Evolutionary conservation across 2,113 vertebrate species (phyloP), one percentile per base, ranked within the genome.

Genomic region (Gambusia holbrooki): DNA sequence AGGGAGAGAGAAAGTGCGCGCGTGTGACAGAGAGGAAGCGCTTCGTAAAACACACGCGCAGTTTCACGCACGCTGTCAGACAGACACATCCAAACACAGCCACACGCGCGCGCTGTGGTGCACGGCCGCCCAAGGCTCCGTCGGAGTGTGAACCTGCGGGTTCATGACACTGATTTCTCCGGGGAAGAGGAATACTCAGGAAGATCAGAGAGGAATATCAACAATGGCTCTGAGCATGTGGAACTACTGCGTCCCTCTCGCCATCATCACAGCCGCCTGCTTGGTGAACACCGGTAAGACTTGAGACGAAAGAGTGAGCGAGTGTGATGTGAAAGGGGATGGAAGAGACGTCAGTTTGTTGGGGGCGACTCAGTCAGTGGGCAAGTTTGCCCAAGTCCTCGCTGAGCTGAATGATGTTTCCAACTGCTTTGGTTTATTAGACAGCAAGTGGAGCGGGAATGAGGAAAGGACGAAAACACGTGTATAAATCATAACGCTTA

Each of bases 171-270:
- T 91, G 79, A 86, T 89, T 88, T 83, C 82, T 79, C 74, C 85
- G 48, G 81, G 86, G 87, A 92, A 90, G 89, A 90, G 92, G 94
- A 94, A 93, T 93, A 93, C 80, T 40, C 77, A 83, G 33, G 65
- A 80, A 83, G 66, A 84, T 66, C 62, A 45, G 67, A 66, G 75
- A 66, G 91, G 81, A 87, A 83, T 91, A 92, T 68, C 86, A 74
- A 69, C 87, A 48, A 95, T 95, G 94, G 92, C 94, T 89, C 68
- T 87, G 67, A 78, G 89, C 77, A 69, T 91, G 84, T 94, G 94
- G 94, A 94, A 89, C 89, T 93, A 92, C 91, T 84, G 93, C 92
- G 88, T 87, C 88, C 87, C 90, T 13, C 80, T 94, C 69, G 71
- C 84, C 87, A 69, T 91, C 83, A 33, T 94, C 48, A 71, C 90